A percentile compares a stretch with the other conserved stretches of the same genome.
Conservation (phyloP, 2,113 vertebrate species). For the Ochotona curzoniae region DNA sequence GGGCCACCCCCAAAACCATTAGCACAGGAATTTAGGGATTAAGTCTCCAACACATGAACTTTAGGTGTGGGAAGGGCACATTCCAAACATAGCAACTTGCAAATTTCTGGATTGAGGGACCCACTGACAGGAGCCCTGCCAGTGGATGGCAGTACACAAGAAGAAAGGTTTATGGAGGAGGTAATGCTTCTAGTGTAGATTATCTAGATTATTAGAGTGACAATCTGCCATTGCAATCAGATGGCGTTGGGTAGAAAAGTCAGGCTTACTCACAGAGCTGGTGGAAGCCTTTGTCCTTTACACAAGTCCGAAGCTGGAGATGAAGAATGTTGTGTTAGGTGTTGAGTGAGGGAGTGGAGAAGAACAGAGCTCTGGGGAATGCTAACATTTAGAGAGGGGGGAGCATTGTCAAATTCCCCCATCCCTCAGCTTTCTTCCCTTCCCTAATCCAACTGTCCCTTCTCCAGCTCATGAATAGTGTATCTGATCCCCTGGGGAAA, state of each 20-base stretch:
- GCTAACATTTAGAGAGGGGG: background rate
- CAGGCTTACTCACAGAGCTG: background rate
- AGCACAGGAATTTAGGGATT: background rate
- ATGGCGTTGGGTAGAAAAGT: background rate
- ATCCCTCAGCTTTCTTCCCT: accelerated
- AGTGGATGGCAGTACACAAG: background rate
- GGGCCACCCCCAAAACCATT: background rate
- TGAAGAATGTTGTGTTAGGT: background rate
- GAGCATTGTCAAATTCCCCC: background rate
- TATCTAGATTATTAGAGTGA: background rate
- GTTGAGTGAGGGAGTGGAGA: background rate
- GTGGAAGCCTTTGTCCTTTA: background rate
- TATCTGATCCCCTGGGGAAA: background rate
- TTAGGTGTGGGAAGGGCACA: background rate
- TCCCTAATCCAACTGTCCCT: accelerated
- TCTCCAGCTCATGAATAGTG: background rate
- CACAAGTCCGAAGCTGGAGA: background rate
- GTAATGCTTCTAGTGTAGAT: background rate
- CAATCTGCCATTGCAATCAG: background rate
- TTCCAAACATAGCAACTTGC: background rate
- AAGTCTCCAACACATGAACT: background rate
- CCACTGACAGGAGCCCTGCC: background rate
- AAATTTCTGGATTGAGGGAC: background rate
- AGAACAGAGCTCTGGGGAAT: background rate
- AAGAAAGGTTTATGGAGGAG: background rate